Evolutionary conservation across 2,888 invertebrate genomes (phyloP).

Genomic region (Acronicta leporina): DNA sequence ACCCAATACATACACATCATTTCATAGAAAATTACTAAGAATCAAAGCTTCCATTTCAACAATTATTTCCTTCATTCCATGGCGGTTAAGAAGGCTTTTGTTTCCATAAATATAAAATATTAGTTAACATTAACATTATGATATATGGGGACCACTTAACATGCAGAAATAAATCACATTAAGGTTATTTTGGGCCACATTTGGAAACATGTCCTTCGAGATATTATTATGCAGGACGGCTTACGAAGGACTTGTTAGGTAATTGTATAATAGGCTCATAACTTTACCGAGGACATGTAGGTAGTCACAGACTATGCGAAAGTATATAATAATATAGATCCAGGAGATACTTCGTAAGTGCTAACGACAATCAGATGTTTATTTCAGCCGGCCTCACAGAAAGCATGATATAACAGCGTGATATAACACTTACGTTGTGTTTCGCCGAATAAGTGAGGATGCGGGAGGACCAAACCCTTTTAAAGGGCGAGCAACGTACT

Average conservation of each 20-base stretch:
- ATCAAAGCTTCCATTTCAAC: background rate
- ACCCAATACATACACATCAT: no score
- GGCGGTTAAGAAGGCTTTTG: slow-evolving; percentile 1
- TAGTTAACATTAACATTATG: slow-evolving; percentile 18
- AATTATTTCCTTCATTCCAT: background rate
- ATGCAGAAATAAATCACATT: slow-evolving; percentile 47
- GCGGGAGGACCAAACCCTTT: no score
- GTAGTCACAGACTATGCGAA: background rate
- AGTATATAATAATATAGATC: background rate
- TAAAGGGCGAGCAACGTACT: no score
- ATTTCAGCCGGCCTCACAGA: no score
- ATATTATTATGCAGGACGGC: slow-evolving; percentile 47
- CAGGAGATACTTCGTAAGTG: background rate
- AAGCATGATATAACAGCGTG: no score
- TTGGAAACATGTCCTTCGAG: slow-evolving; percentile 26
- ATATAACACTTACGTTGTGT: no score
- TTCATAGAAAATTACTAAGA: no score
- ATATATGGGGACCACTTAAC: slow-evolving; percentile 24
- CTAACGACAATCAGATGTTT: no score
- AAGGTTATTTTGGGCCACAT: slow-evolving; percentile 38
- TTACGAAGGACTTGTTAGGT: slow-evolving; percentile 34
- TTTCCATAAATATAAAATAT: slow-evolving; percentile 28
- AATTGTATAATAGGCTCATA: slow-evolving; percentile 45
- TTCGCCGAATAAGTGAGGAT: no score
- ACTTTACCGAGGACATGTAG: slow-evolving; percentile 23